A percentile compares a stretch with the other conserved stretches of the same genome.
phyloP scores from a whole-genome alignment of 2,888 invertebrate genomes.

The Alloplasta piceator region DNA sequence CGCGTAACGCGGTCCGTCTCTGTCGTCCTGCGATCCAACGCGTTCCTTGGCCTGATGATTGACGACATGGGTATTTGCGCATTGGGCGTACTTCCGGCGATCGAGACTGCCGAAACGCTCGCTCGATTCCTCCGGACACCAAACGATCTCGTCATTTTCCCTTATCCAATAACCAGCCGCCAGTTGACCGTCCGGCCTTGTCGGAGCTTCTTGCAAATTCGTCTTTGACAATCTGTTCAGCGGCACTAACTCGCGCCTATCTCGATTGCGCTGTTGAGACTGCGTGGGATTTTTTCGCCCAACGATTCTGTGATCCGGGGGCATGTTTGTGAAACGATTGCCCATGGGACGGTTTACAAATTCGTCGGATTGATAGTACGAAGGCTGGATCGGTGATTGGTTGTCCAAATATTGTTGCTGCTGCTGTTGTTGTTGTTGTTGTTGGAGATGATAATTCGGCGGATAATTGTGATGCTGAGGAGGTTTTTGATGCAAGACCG shows the following conservation, averaged over 20 bases:
- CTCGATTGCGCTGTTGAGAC: constrained; percentile 26
- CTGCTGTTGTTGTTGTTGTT: constrained; percentile 20
- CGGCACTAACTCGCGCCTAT: constrained; percentile 42
- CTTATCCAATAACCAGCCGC: constrained; percentile 79
- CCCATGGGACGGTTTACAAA: constrained; percentile 36
- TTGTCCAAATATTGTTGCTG: constrained; percentile 50
- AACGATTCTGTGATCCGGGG: constrained; percentile 32
- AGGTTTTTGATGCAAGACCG: constrained; percentile 45
- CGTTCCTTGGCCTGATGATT: constrained; percentile 65
- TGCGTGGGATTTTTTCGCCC: constrained; percentile 32
- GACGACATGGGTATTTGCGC: constrained; percentile 58
- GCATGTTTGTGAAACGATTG: constrained; percentile 50
- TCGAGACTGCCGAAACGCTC: constrained; percentile 87
- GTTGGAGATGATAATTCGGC: constrained; percentile 38
- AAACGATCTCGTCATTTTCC: constrained; percentile 79
- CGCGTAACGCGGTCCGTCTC: constrained; percentile 30
- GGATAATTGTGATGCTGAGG: constrained; percentile 43
- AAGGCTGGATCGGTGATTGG: constrained; percentile 27
- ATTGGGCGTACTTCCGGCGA: constrained; percentile 84
- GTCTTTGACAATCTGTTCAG: constrained; percentile 46
- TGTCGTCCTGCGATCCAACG: constrained; percentile 44
- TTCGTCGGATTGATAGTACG: constrained; percentile 50
- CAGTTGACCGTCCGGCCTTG: constrained; percentile 61
- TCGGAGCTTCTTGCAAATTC: constrained; percentile 47
- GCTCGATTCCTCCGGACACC: constrained; percentile 76